phyloP scores from a whole-genome alignment of 2,113 vertebrate genomes.

The Corythornis cristatus region DNA sequence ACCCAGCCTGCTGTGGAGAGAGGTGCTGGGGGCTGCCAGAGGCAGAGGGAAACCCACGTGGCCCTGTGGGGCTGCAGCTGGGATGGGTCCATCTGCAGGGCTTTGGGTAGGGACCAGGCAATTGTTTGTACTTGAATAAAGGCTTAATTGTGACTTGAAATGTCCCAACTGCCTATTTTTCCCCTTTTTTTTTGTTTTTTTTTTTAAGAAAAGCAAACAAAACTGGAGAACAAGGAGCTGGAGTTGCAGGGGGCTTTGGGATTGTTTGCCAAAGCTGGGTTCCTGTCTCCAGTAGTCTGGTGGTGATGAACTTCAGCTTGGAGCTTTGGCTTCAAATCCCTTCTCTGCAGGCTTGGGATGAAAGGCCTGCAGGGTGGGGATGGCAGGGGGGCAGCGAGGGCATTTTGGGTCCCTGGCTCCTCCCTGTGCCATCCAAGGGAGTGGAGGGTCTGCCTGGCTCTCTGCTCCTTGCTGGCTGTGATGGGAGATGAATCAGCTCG shows the following conservation, averaged over 20 bases:
- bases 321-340: neutral
- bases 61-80: neutral
- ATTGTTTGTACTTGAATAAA: slow-evolving; percentile 62
- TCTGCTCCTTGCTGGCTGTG: neutral
- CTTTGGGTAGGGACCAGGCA: slow-evolving; percentile 40
- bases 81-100: neutral
- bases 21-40: neutral
- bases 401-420: neutral
- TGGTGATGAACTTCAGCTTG: neutral
- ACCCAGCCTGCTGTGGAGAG: rapidly evolving
- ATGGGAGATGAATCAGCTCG: rapidly evolving
- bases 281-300: neutral
- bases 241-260: neutral
- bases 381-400: rapidly evolving
- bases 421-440: neutral
- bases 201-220: slow-evolving; percentile 39
- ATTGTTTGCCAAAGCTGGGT: neutral
- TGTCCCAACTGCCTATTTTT: slow-evolving; percentile 30
- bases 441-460: neutral
- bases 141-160: slow-evolving; percentile 31
- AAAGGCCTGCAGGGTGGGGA: neutral
- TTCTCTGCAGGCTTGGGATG: neutral
- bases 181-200: neutral
- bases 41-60: no score
- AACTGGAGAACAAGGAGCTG: neutral